Conservation (phyloP, 2,113 vertebrate species). For the Uria aalge region DNA sequence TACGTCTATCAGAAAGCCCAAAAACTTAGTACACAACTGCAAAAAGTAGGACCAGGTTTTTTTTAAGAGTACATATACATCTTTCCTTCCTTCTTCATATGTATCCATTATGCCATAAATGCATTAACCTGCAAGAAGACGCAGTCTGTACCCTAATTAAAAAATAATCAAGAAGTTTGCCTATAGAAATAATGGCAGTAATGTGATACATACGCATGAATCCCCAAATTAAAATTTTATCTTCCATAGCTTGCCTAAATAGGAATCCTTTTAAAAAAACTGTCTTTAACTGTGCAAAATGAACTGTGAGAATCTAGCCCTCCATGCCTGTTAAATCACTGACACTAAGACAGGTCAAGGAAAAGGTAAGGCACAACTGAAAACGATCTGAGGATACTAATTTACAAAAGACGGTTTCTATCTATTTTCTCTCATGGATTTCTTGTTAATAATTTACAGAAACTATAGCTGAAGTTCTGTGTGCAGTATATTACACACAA, state of each 20-base stretch:
- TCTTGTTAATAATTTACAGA: neutral
- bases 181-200: neutral
- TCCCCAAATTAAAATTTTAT: neutral
- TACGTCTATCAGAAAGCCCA: neutral
- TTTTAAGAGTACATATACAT: rapidly evolving
- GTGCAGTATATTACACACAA: neutral
- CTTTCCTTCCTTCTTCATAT: neutral
- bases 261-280: neutral
- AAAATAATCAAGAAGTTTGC: neutral
- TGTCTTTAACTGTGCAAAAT: neutral
- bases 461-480: neutral
- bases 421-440: neutral
- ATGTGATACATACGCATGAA: neutral
- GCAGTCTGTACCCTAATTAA: neutral
- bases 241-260: neutral
- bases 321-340: neutral
- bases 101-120: neutral
- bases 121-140: neutral
- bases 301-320: neutral
- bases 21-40: neutral
- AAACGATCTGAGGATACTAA: neutral
- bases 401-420: neutral
- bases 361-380: neutral
- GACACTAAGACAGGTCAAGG: neutral
- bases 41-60: neutral